Evolutionary conservation across 2,113 vertebrate species (phyloP).

Genomic region (Meleagris gallopavo): DNA sequence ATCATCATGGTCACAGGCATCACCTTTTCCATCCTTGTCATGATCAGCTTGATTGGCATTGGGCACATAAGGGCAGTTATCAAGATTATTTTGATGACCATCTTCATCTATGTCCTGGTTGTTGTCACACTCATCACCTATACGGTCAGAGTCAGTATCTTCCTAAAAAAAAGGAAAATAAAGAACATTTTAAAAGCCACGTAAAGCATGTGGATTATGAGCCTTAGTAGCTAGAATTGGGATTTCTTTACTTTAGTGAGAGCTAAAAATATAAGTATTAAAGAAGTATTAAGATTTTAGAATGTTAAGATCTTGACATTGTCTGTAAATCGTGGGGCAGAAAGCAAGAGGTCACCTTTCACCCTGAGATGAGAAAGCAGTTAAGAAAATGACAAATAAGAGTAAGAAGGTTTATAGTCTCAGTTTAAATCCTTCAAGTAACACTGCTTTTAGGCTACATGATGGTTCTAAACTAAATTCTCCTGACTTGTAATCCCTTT

Average conservation of each 20-base stretch:
- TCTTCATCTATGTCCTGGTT: slow-evolving; percentile 99
- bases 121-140: slow-evolving; percentile 95
- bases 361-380: neutral
- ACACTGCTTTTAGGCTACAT: neutral
- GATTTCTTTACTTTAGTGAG: neutral
- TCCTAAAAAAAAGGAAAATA: slow-evolving; percentile 70
- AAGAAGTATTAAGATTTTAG: neutral
- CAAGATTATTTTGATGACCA: slow-evolving; percentile 98
- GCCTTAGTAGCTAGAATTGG: neutral
- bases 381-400: neutral
- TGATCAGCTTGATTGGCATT: slow-evolving; percentile 98
- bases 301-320: neutral
- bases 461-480: neutral
- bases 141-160: slow-evolving; percentile 94
- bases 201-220: neutral
- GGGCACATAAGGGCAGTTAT: slow-evolving; percentile 98
- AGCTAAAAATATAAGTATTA: neutral
- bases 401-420: neutral
- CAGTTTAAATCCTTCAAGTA: neutral
- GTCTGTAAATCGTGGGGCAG: neutral
- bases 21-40: slow-evolving; percentile 97
- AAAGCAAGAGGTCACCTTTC: neutral
- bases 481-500: neutral
- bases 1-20: slow-evolving; percentile 98
- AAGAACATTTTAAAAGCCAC: neutral